Percentiles rank a stretch among this genome's conserved stretches.
These are phyloP conservation scores for Lasioglossum vierecki DNA, from an alignment of 2,888 invertebrate genomes.

Conservation along the genomic window DNA sequence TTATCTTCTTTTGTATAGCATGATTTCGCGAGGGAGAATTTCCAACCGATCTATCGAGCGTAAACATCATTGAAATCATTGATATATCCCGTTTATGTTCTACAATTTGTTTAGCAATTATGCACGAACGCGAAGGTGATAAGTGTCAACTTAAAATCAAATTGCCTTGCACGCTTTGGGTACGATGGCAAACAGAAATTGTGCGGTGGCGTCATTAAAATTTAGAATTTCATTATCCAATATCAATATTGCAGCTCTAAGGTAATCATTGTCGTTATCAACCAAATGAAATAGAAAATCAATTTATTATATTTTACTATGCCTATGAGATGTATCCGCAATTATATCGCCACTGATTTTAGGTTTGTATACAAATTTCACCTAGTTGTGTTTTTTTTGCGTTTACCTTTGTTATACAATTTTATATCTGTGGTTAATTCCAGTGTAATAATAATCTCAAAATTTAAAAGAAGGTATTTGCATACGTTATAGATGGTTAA, in stretches of 20 bases:
- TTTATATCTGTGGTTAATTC: neutral
- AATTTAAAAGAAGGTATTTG: neutral
- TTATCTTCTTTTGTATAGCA: neutral
- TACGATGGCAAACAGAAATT: neutral
- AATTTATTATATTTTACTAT: neutral
- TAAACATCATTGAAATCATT: neutral
- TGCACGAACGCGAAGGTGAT: neutral
- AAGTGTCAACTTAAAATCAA: conserved; percentile 1
- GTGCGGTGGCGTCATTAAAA: neutral
- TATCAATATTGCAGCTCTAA: neutral
- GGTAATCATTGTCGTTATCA: neutral
- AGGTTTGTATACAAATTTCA: neutral
- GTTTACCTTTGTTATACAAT: neutral
- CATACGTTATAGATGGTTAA: neutral
- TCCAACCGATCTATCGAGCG: neutral
- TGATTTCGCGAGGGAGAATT: neutral
- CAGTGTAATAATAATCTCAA: neutral
- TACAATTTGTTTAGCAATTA: neutral
- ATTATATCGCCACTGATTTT: neutral
- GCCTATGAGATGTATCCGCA: neutral
- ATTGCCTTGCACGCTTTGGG: neutral
- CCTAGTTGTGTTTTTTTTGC: neutral
- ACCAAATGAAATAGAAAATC: neutral
- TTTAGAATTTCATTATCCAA: neutral
- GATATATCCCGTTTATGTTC: neutral